phyloP scores from a whole-genome alignment of 2,888 invertebrate species.

The Elegia similella region DNA sequence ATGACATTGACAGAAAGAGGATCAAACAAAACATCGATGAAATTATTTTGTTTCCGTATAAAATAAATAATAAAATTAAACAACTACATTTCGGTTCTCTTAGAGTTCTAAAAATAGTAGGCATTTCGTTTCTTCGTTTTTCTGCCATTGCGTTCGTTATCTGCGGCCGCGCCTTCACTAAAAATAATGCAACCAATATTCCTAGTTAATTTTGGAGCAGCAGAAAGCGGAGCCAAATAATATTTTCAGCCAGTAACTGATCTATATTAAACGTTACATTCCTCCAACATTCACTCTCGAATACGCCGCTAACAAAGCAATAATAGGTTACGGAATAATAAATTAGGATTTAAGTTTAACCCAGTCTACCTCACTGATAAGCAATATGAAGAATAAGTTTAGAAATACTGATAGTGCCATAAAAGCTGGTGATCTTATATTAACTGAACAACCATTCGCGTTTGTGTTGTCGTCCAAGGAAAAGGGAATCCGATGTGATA shows the following conservation, averaged over 20 bases:
- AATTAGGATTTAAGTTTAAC: constrained; percentile 13
- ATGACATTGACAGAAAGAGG: constrained; percentile 4
- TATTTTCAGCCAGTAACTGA: constrained; percentile 56
- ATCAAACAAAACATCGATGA: not conserved
- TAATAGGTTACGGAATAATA: constrained; percentile 15
- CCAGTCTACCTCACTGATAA: constrained; percentile 29
- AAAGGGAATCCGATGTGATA: constrained; percentile 87
- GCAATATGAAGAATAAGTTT: constrained; percentile 68
- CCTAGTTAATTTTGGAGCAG: constrained; percentile 60
- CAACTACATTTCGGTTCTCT: constrained; percentile 22
- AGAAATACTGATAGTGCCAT: constrained; percentile 62
- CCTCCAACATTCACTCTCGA: constrained; percentile 48
- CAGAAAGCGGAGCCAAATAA: constrained; percentile 65
- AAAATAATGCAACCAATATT: constrained; percentile 71
- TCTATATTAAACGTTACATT: constrained; percentile 47
- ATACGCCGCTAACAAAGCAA: constrained; percentile 27
- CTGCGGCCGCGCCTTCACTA: constrained; percentile 58
- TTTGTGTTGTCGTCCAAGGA: constrained; percentile 87
- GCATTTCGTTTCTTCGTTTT: constrained; percentile 56
- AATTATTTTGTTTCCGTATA: not conserved
- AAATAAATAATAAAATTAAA: not conserved
- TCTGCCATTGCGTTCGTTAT: constrained; percentile 44
- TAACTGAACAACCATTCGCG: constrained; percentile 88
- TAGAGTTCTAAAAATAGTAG: constrained; percentile 40
- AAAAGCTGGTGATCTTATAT: constrained; percentile 84